Base-by-base conservation (phyloP, 2,888 invertebrate species). In the Ectropis crepuscularia region DNA sequence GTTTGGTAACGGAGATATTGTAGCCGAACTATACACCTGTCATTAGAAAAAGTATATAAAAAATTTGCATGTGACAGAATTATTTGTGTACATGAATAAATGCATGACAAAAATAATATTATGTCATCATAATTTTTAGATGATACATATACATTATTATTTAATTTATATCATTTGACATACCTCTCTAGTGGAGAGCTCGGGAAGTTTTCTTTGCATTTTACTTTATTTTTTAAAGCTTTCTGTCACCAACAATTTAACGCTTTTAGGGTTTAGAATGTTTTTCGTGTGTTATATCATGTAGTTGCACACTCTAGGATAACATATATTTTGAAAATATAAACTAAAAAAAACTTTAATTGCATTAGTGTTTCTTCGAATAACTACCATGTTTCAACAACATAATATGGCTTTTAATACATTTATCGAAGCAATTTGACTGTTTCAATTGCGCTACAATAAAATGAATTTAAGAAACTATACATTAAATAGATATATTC, bases 121-220 rank as follows among this genome's bases (percentile, higher is more conserved):
- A 73, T 68, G 83, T 86, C 85, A 84, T 83, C 78, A 81, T 82
- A 71, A 46, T 54, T 75, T 72, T 72, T 73, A 69, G 60, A 76
- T 66, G 70, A 72, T 71, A 68, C 69, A 71, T 78, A 74, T 78
- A 74, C 8, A 51, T 50, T 51, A 61, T 74, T 70, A 67, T 72
- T 72, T 72, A 58, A 74, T 77, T 78, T 76, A 78, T 77, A 78
- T 82, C 74, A 79, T 84, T 77, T 80, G 74, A 82, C 74, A 78
- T 86, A 83, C 80, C 92, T 92, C 92, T 90, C 90, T 88, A 85
- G 92, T 93, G 92, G 91, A 92, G 92, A 92, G 90, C 92, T 92
- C 92, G 86, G 91, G 92, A 93, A 92, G 92, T 39, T 80, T 83
- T 78, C 77, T 79, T 80, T 79, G 75, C 76, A 79, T 78, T 68